These are phyloP conservation scores for Odontothrips loti DNA, from an alignment of 2,888 invertebrate species.

Conservation along the genomic window DNA sequence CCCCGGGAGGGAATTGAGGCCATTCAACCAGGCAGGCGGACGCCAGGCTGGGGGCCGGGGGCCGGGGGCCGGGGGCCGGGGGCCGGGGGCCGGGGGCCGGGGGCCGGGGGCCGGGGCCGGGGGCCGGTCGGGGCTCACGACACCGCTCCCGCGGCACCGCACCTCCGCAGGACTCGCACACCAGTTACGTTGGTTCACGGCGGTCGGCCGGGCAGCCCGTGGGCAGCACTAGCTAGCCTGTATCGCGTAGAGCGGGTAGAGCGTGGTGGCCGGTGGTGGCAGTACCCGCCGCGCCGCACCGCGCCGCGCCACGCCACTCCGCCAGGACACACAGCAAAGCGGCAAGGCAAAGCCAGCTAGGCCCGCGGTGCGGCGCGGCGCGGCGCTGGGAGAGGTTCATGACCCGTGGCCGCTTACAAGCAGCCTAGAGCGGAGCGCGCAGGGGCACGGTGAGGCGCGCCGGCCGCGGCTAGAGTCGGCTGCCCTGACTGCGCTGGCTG, in stretches of 20 bases:
- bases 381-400: slow-evolving; percentile 6
- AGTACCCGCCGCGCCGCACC: neutral
- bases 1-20: slow-evolving; percentile 8
- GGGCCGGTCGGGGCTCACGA: no score
- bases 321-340: slow-evolving; percentile 2
- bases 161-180: no score
- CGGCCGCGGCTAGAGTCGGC: neutral
- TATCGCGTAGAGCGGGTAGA: neutral
- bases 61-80: neutral
- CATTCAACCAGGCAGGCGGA: slow-evolving; percentile 2
- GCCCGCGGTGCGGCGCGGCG: neutral
- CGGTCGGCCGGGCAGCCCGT: neutral
- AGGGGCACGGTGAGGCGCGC: neutral
- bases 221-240: no score
- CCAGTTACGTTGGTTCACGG: no score
- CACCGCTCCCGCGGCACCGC: no score
- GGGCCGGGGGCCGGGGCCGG: no score
- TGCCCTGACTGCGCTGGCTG: neutral
- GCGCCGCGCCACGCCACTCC: neutral
- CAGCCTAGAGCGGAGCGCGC: neutral
- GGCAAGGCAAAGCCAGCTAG: neutral
- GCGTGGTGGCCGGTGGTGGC: neutral
- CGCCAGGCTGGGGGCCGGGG: neutral
- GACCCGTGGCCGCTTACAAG: neutral
- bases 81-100: no score